A percentile compares a stretch with the other conserved stretches of the same genome.
Evolutionary conservation across 2,113 vertebrate species (phyloP).

Genomic region (Alouatta palliata): DNA sequence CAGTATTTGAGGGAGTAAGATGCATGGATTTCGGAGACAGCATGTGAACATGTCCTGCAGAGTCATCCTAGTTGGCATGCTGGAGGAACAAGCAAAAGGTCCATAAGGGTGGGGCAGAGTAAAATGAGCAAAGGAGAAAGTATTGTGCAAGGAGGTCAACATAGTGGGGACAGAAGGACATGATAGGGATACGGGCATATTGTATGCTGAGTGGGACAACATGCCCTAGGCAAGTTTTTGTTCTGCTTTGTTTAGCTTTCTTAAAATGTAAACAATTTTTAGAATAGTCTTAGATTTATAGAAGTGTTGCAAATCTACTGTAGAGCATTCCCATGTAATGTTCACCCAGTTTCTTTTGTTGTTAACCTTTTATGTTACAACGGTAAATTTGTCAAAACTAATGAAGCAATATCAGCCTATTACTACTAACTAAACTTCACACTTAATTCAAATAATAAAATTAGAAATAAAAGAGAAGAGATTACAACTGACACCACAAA

Average conservation of each 20-base stretch:
- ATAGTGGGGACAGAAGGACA: background rate
- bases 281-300: background rate
- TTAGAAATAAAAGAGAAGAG: background rate
- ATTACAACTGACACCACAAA: background rate
- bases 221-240: background rate
- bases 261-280: background rate
- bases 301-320: background rate
- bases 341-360: background rate
- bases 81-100: background rate
- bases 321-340: background rate
- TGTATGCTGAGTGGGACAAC: background rate
- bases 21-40: rapidly evolving
- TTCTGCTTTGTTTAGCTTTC: background rate
- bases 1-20: background rate
- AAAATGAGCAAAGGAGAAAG: background rate
- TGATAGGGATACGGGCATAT: background rate
- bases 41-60: background rate
- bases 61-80: background rate
- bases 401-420: background rate
- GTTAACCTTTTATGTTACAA: background rate
- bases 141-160: background rate
- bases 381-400: background rate
- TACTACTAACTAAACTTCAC: background rate
- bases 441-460: background rate
- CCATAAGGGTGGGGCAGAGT: no score